Evolutionary conservation across 2,113 vertebrate genomes (phyloP).

Genomic region (Syngnathus typhle): DNA sequence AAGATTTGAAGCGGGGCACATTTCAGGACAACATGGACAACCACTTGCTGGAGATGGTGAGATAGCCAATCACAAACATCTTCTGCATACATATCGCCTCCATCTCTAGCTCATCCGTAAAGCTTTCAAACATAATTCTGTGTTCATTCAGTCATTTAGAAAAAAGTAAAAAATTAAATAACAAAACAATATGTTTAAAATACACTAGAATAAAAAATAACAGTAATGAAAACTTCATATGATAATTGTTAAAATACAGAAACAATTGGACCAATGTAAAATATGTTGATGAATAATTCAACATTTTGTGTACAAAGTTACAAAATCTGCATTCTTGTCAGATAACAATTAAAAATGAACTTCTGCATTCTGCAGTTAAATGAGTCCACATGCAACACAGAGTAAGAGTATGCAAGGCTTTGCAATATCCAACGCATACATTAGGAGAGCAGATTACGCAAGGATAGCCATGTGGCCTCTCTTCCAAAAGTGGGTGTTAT

Average conservation of each 20-base stretch:
- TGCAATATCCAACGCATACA: neutral
- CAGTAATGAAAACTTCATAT: too few relatives aligned
- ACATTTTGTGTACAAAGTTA: neutral
- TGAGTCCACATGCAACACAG: neutral
- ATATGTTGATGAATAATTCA: neutral
- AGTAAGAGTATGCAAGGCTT: neutral
- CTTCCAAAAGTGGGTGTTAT: neutral
- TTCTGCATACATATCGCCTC: neutral
- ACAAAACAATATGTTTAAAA: too few relatives aligned
- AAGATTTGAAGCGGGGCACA: slow-evolving; percentile 35
- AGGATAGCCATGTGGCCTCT: too few relatives aligned
- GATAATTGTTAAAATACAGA: too few relatives aligned
- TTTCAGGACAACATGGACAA: slow-evolving; percentile 52
- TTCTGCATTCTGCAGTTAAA: neutral
- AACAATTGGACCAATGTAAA: neutral
- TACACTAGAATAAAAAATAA: too few relatives aligned
- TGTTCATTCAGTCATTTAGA: neutral
- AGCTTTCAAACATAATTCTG: neutral
- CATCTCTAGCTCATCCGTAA: too few relatives aligned
- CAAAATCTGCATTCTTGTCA: neutral
- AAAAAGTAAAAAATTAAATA: neutral
- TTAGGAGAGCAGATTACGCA: neutral
- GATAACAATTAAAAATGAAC: neutral
- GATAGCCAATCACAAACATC: slow-evolving; percentile 24
- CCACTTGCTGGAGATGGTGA: slow-evolving; percentile 61